Conservation (phyloP, 2,797 vertebrate genomes). For the Tangara arthus region DNA sequence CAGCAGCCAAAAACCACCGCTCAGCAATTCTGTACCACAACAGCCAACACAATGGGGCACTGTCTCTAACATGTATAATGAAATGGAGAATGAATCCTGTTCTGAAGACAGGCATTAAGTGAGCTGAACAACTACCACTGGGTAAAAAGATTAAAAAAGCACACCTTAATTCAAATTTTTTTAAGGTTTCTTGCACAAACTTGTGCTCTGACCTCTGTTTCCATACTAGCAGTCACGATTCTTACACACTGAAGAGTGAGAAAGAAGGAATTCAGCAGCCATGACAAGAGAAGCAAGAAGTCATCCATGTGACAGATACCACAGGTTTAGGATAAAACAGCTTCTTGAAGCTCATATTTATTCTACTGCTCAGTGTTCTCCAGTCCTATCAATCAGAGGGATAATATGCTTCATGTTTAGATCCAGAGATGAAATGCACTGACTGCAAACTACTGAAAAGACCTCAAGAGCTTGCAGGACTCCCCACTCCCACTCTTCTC, state of each 20-base stretch:
- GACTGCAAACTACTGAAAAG: background rate
- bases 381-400: background rate
- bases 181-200: background rate
- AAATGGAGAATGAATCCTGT: background rate
- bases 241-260: background rate
- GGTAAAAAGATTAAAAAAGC: background rate
- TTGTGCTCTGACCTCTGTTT: background rate
- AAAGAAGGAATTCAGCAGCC: background rate
- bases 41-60: background rate
- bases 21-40: background rate
- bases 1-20: background rate
- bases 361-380: background rate
- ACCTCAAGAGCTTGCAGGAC: background rate
- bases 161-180: background rate
- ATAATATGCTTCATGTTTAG: background rate
- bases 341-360: background rate
- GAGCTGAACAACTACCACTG: background rate
- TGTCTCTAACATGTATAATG: background rate
- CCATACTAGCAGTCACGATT: background rate
- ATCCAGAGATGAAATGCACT: background rate
- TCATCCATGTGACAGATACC: background rate
- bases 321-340: background rate
- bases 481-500: background rate
- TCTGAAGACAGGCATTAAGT: background rate
- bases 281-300: background rate